Base-by-base conservation (phyloP, 2,888 invertebrate species). In the Notodonta dromedarius region DNA sequence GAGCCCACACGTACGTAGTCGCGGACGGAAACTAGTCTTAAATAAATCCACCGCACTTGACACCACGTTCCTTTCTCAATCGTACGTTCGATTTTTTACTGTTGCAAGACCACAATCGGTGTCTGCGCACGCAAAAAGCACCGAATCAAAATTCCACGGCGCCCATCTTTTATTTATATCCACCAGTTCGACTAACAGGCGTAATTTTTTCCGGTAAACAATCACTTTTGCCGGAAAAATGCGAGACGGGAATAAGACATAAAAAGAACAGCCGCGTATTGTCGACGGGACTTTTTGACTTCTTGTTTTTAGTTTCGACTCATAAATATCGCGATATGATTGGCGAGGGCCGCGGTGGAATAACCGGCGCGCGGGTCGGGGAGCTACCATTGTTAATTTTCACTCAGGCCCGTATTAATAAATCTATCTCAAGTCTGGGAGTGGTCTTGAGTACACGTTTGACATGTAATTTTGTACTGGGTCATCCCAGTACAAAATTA, bases 191-290 rank as follows among this genome's bases (percentile, higher is more conserved):
- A 83, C 90, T 92, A 92, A 93, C 93, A 91, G 92, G 84, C 90
- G 91, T 92, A 90, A 93, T 93, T 93, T 93, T 93, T 93, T 93
- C 93, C 93, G 88, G 86, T 89, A 93, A 93, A 93, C 93, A 93
- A 93, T 92, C 92, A 91, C 87, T 93, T 93, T 93, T 93, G 90
- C 80, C 89, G 87, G 91, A 93, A 93, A 93, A 93, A 91, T 93
- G 89, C 90, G 88, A 85, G 85, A 87, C 89, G 88, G 79, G 88
- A 90, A 85, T 88, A 88, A 88, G 86, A 84, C 84, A 83, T 91
- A 93, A 93, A 93, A 93, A 93, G 85, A 81, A 81, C 76, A 73
- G 76, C 70, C 72, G 4, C 42, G 83, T 85, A 83, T 84, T 84
- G 86, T 84, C 82, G 76, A 70, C 70, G 77, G 76, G 67, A 80